phyloP scores from a whole-genome alignment of 1,140 invertebrate genomes.

The Wiebesia pumilae region DNA sequence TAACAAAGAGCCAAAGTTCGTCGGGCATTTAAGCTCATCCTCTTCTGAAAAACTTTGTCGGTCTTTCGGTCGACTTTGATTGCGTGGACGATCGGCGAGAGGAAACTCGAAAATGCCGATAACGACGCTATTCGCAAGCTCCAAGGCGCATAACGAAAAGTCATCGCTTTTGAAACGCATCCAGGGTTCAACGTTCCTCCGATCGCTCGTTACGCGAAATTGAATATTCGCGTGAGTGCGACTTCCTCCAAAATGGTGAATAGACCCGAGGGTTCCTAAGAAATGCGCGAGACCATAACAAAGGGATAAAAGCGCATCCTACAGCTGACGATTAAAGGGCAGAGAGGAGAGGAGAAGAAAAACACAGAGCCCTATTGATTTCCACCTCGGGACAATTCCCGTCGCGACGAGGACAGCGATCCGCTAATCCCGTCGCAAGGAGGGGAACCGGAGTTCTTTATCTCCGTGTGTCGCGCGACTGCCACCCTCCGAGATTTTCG shows the following conservation, averaged over 20 bases:
- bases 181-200: too few relatives aligned
- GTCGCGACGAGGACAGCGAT: too few relatives aligned
- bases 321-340: not conserved
- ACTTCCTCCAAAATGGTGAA: not conserved
- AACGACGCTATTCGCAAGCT: not conserved
- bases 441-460: not conserved
- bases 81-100: not conserved
- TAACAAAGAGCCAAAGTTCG: too few relatives aligned
- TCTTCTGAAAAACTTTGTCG: too few relatives aligned
- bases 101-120: not conserved
- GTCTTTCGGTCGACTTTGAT: not conserved
- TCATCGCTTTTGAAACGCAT: too few relatives aligned
- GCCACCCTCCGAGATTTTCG: not conserved
- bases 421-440: too few relatives aligned
- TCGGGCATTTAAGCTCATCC: too few relatives aligned
- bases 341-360: not conserved
- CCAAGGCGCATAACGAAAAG: too few relatives aligned
- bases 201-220: not conserved
- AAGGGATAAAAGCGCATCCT: not conserved
- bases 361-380: not conserved
- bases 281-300: not conserved
- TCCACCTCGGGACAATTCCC: not conserved
- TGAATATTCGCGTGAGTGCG: not conserved
- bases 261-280: not conserved
- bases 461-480: not conserved